Percentiles rank a stretch among this genome's conserved stretches.
These are phyloP conservation scores for Drosophila stalkeri DNA, from an alignment of 2,888 invertebrate species.

Conservation along the genomic window DNA sequence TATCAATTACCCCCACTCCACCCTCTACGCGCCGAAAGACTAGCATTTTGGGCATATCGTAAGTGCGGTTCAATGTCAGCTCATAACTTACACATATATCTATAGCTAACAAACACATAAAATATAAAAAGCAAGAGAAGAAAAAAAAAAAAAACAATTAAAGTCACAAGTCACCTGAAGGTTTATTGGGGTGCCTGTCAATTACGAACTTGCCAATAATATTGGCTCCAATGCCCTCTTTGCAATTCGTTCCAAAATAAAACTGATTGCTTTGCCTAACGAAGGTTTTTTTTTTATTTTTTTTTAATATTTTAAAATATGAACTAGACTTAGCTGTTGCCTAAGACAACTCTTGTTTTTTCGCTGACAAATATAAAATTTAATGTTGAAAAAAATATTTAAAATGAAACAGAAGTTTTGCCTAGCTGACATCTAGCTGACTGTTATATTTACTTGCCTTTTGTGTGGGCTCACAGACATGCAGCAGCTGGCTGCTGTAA, in stretches of 20 bases:
- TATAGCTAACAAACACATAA: constrained; percentile 26
- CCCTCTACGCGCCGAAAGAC: neutral
- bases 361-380: neutral
- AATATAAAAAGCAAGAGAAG: neutral
- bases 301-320: neutral
- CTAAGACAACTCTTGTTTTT: neutral
- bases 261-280: constrained; percentile 3
- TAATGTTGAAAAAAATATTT: neutral
- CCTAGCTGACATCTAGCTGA: neutral
- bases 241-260: constrained; percentile 32
- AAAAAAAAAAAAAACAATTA: constrained; percentile 35
- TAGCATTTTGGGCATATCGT: constrained; percentile 30
- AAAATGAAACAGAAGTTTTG: neutral
- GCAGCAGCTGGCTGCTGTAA: neutral
- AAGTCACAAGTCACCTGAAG: constrained; percentile 61
- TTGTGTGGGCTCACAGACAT: too few relatives aligned
- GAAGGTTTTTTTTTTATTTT: constrained; percentile 3
- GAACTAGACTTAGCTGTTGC: neutral
- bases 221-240: constrained; percentile 22
- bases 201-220: constrained; percentile 64
- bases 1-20: constrained; percentile 53
- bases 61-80: constrained; percentile 71
- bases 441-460: neutral
- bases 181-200: constrained; percentile 58
- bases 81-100: constrained; percentile 2